Evolutionary conservation across 2,113 vertebrate species (phyloP), one percentile per base, ranked within the genome.

Genomic region (Otus sunia): DNA sequence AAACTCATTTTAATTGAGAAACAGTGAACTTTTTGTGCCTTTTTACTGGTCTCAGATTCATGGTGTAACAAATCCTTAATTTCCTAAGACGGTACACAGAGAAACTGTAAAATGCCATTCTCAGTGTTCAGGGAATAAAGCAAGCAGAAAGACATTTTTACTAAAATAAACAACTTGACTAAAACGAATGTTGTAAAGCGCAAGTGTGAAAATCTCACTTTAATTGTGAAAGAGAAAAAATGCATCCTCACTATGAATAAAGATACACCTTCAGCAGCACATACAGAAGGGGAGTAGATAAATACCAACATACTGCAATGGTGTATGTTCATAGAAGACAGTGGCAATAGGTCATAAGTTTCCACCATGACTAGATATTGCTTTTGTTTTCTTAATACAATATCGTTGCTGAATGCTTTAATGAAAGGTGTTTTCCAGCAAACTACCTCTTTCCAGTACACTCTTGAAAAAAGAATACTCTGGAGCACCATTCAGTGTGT

Each of bases 181-280:
- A 83, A 95, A 96, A 68, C 21, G 13, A 37, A 34, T 92, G 76
- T 32, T 67, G 77, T 76, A 82, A 94, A 97, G 64, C 20, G 26
- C 76, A 90, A 85, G 95, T 93, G 96, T 95, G 96, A 98, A 97
- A 98, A 97, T 97, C 89, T 93, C 84, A 73, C 77, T 97, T 97
- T 39, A 32, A 77, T 86, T 62, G 94, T 94, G 96, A 95, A 93
- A 68, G 37, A 78, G 85, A 75, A 95, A 85, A 94, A 50, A 34
- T 5, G 6, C 15, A 49, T 96, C 81, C 85, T 94, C 5, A 3
- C 82, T 86, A 17, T 52, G 85, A 55, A 62, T 47, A 83, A n/a
- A 94, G 84, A 52, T 30, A 39, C 15, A 37, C 52, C 60, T 73
- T 89, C 41, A 86, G 94, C 94, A 91, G 69, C 67, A 25, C 0